Evolutionary conservation across 2,113 vertebrate species (phyloP), one percentile per base, ranked within the genome.

Genomic region (Phaethornis superciliosus): DNA sequence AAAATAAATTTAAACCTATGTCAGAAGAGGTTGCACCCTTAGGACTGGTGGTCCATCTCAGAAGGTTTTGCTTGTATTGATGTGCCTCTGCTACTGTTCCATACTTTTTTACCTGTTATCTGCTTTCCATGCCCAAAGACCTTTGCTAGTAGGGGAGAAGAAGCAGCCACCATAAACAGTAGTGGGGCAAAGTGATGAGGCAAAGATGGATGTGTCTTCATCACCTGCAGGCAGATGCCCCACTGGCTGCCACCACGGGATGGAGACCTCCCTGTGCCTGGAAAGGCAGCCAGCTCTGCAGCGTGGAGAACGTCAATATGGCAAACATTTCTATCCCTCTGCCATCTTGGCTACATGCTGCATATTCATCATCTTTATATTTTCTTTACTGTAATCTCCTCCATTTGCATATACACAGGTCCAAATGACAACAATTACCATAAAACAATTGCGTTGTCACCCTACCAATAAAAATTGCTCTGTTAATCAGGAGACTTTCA

Each of bases 341-440:
- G 62, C 94, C 91, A 70, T 63, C 80, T 90, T 71, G 83, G 40
- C 30, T 71, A 33, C 2, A 3, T 58, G 52, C 40, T 93, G 82
- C 62, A 56, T 84, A 96, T 97, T 96, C 92, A 94, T 97, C 94
- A 94, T 93, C 94, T 77, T 32, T 81, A 88, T 81, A 89, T 93
- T 96, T 90, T 75, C 86, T 91, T 95, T 96, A 35, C 96, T 97
- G 97, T 96, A 95, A 95, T 96, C 94, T 95, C 74, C 69, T 23
- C 81, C 59, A 89, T 85, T 93, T 97, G 93, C 60, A 27, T 95
- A 93, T 83, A 95, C 68, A 49, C 70, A 86, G 83, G 88, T 95
- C 95, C 96, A 95, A 97, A 95, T 91, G 83, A 94, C 85, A 96
- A 97, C 93, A 96, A 97, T 97, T 96, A 96, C 94, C 95, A 96